These are phyloP conservation scores for Gavia stellata DNA, from an alignment of 2,113 vertebrate genomes.

Conservation along the genomic window DNA sequence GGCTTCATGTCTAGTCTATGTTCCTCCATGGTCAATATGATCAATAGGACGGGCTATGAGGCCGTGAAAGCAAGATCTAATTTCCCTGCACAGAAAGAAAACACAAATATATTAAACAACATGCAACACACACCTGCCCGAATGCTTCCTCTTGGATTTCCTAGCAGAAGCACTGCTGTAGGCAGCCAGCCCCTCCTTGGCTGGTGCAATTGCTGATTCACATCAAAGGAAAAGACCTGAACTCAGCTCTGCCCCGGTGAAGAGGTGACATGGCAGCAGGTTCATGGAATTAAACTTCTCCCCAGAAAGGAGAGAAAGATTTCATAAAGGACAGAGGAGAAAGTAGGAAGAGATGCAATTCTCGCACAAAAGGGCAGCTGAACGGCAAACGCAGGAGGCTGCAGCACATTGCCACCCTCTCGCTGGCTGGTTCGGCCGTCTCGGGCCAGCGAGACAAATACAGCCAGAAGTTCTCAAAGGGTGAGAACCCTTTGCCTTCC, in stretches of 20 bases:
- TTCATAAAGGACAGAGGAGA: background rate
- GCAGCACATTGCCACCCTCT: fast-evolving
- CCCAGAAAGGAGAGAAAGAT: background rate
- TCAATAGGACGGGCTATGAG: constrained; percentile 42
- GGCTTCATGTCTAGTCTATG: constrained; percentile 41
- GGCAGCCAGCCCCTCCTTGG: background rate
- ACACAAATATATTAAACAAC: background rate
- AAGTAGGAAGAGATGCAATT: too few relatives aligned
- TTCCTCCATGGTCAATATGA: constrained; percentile 51
- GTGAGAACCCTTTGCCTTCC: background rate
- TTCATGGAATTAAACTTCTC: background rate
- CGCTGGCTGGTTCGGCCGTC: fast-evolving
- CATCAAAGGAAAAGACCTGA: background rate
- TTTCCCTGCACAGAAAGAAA: constrained; percentile 57
- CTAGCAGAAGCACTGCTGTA: background rate
- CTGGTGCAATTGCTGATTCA: background rate
- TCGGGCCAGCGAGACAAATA: background rate
- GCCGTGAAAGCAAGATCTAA: constrained; percentile 47
- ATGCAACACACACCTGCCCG: fast-evolving
- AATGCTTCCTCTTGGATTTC: too few relatives aligned
- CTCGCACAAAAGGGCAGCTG: background rate
- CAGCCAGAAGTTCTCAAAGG: background rate
- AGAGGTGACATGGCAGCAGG: background rate
- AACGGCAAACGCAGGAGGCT: background rate
- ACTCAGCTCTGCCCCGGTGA: background rate